Evolutionary conservation across 2,888 invertebrate genomes (phyloP), one percentile per base, ranked within the genome.

Genomic region (Proisotoma minuta): DNA sequence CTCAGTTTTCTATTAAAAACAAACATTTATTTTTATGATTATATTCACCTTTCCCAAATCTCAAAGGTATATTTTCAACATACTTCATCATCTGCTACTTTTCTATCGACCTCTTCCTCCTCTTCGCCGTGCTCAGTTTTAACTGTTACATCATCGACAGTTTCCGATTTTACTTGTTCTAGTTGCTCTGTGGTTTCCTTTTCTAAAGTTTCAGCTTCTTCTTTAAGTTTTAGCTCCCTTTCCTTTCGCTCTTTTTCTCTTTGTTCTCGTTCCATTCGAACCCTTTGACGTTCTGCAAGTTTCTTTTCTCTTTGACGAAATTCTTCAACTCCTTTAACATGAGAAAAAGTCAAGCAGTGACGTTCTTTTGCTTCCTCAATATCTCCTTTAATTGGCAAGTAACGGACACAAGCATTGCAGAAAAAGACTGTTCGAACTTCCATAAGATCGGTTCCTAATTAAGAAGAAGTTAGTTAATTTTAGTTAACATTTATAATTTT

Each of bases 271-370:
- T 61, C 66, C 39, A 66, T 47, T 22, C 63, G 56, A 20, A 61
- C 66, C 57, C 60, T 60, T 27, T 69, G 62, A 22, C 69, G 59
- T 26, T 54, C 57, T 5, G 64, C 65, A n/a, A 63, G 24, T 27
- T 62, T 59, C 22, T 61, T 57, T 40, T 69, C 62, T 39, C 67
- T 53, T 34, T 66, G 62, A 47, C 64, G 63, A 28, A 63, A 67
- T 26, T 73, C 73, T 40, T 73, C 72, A 15, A 73, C 73, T 24
- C 50, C 56, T 48, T 72, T 72, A 2, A 73, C 50, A 53, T 73
- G 73, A 48, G 65, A 62, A 27, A 73, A 60, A 15, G 71, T 73
- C 63, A 71, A 63, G 60, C 73, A 72, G 51, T 73, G 73, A 8
- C 60, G 58, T 15, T 57, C 57, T 59, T 66, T 71, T 1, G 71